phyloP scores from a whole-genome alignment of 2,888 invertebrate species.

The Ectemnius lituratus region DNA sequence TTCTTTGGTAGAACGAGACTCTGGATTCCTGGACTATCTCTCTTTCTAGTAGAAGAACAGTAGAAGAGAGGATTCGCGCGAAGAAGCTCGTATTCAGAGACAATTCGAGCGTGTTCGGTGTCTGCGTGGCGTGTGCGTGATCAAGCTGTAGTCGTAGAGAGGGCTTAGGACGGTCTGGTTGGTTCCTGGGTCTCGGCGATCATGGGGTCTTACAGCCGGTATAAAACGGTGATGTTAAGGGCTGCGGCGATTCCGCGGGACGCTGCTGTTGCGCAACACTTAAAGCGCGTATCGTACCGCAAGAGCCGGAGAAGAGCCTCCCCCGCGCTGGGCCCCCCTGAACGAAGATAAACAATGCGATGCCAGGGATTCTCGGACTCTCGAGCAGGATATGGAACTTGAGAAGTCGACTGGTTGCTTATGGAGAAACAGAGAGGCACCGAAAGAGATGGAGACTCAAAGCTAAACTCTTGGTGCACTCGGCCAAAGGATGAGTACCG shows the following conservation, averaged over 20 bases:
- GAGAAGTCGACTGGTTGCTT: conserved; percentile 56
- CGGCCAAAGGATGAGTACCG: conserved; percentile 56
- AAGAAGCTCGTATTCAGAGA: conserved; percentile 11
- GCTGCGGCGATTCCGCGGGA: conserved; percentile 50
- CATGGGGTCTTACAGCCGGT: conserved; percentile 58
- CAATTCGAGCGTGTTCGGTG: no score
- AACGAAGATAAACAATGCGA: conserved; percentile 65
- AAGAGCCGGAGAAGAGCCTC: neutral
- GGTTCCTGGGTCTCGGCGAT: conserved; percentile 47
- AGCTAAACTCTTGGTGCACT: conserved; percentile 20
- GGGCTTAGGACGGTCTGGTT: conserved; percentile 11
- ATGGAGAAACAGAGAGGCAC: neutral
- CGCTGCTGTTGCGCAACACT: conserved; percentile 61
- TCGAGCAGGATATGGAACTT: conserved; percentile 75
- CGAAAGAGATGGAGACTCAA: conserved; percentile 43
- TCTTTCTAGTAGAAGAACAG: conserved; percentile 1
- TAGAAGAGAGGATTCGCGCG: conserved; percentile 26
- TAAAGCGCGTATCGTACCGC: conserved; percentile 54
- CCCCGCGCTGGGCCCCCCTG: conserved; percentile 33
- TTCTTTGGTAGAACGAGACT: no score
- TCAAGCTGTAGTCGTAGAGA: conserved; percentile 49
- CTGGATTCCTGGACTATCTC: neutral
- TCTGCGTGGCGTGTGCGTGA: conserved; percentile 30
- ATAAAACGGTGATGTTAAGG: conserved; percentile 59
- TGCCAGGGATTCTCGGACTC: conserved; percentile 57